A percentile compares a stretch with the other conserved stretches of the same genome.
Evolutionary conservation across 1,140 invertebrate genomes (phyloP).

Genomic region (Heliconius congener): DNA sequence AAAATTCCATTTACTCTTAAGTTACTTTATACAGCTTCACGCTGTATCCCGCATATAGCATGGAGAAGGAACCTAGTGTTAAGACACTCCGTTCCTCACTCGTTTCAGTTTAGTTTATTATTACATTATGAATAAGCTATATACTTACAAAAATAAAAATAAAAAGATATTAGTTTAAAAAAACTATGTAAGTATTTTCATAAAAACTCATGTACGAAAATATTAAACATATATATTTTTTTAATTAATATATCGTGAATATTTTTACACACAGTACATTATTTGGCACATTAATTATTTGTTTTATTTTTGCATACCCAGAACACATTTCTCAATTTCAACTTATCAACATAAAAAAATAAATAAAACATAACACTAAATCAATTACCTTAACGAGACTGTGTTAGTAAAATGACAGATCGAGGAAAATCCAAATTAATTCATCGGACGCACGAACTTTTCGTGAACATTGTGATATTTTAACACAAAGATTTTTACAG

Average conservation of each 20-base stretch:
- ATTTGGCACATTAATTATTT: neutral
- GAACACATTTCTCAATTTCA: neutral
- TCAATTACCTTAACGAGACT: slow-evolving; percentile 41
- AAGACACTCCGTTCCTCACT: no score
- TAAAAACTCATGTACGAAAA: no score
- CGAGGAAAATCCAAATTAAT: slow-evolving; percentile 4
- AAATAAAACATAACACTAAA: neutral
- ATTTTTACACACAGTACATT: neutral
- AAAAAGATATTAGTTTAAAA: no score
- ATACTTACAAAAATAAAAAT: no score
- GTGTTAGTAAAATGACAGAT: slow-evolving; percentile 31
- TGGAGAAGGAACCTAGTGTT: no score
- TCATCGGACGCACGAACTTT: slow-evolving; percentile 24
- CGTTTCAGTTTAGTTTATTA: no score
- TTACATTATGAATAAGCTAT: no score
- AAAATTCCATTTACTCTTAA: neutral
- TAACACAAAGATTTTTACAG: slow-evolving; percentile 40
- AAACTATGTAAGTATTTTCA: no score
- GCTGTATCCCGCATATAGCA: no score
- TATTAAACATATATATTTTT: no score
- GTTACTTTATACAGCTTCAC: no score
- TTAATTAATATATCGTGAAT: no score
- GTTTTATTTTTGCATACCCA: neutral
- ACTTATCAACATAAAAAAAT: neutral
- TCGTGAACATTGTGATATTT: slow-evolving; percentile 32